Conservation (phyloP, 2,888 invertebrate genomes). For the Oligia fasciuncula region DNA sequence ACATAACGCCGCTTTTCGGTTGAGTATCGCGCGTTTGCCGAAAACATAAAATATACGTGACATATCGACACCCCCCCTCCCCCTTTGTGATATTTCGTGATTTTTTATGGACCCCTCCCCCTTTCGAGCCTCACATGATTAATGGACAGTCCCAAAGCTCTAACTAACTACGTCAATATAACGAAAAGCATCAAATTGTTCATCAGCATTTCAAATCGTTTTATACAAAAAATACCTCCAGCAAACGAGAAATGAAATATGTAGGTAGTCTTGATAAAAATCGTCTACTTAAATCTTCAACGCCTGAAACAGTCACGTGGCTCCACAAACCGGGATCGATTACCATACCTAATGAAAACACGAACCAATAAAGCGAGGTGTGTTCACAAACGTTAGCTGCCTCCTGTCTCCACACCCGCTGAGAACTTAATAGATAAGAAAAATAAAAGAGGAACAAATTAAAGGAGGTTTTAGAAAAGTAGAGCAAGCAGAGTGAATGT, state of each 20-base stretch:
- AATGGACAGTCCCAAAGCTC: too few relatives aligned
- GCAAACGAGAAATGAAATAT: slow-evolving; percentile 19
- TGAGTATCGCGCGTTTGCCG: too few relatives aligned
- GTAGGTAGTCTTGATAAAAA: slow-evolving; percentile 8
- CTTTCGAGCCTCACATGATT: too few relatives aligned
- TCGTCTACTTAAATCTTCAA: slow-evolving; percentile 17
- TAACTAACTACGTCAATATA: neutral
- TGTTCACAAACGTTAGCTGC: slow-evolving; percentile 27
- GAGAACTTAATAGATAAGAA: slow-evolving; percentile 21
- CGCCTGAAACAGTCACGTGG: slow-evolving; percentile 7
- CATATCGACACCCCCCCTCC: too few relatives aligned
- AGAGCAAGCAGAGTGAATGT: neutral
- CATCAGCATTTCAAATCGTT: neutral
- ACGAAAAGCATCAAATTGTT: neutral
- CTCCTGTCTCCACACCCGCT: slow-evolving; percentile 3
- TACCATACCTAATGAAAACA: slow-evolving; percentile 44
- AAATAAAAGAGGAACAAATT: slow-evolving; percentile 15
- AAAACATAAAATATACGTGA: too few relatives aligned
- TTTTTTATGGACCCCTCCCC: too few relatives aligned
- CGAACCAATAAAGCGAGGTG: slow-evolving; percentile 45
- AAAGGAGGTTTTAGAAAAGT: neutral
- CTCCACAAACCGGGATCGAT: slow-evolving; percentile 36
- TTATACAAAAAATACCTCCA: slow-evolving; percentile 1
- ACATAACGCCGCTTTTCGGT: too few relatives aligned
- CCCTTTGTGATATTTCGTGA: too few relatives aligned